phyloP scores from a whole-genome alignment of 2,797 vertebrate species.

The Sebastes hopkinsi region DNA sequence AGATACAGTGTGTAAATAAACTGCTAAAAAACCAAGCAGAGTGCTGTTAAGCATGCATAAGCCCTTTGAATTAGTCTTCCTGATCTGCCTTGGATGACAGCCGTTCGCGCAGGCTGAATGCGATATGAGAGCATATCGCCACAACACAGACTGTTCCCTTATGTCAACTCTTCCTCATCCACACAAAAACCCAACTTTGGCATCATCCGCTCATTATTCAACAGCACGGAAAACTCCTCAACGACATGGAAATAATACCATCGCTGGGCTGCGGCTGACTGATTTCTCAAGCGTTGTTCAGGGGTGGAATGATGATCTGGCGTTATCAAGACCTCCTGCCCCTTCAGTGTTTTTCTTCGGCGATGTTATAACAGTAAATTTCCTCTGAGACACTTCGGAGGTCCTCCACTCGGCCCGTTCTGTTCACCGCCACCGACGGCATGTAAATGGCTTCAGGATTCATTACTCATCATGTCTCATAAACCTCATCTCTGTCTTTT shows the following conservation, averaged over 20 bases:
- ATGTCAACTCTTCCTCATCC: conserved; percentile 47
- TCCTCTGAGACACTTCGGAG: conserved; percentile 41
- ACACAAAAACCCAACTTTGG: conserved; percentile 42
- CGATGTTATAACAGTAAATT: conserved; percentile 44
- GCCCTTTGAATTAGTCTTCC: conserved; percentile 75
- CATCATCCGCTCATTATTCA: conserved; percentile 40
- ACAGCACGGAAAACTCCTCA: conserved; percentile 14
- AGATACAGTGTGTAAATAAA: conserved; percentile 71
- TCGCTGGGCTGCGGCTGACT: not conserved
- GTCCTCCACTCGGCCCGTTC: conserved; percentile 9
- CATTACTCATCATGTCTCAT: conserved; percentile 49
- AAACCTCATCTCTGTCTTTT: conserved; percentile 48
- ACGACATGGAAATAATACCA: not conserved
- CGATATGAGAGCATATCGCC: conserved; percentile 67
- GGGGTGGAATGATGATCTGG: conserved; percentile 19
- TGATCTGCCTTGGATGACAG: conserved; percentile 74
- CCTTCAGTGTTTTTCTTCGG: conserved; percentile 27
- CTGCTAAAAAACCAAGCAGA: conserved; percentile 69
- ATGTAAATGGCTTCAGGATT: conserved; percentile 63
- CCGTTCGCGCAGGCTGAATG: conserved; percentile 54
- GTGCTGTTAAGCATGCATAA: conserved; percentile 73
- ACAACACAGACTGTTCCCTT: conserved; percentile 62
- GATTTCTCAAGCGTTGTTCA: conserved; percentile 17
- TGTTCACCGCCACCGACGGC: conserved; percentile 18
- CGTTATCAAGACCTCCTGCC: conserved; percentile 42